These are phyloP conservation scores for Callocephalon fimbriatum DNA, from an alignment of 2,113 vertebrate species.

Conservation along the genomic window DNA sequence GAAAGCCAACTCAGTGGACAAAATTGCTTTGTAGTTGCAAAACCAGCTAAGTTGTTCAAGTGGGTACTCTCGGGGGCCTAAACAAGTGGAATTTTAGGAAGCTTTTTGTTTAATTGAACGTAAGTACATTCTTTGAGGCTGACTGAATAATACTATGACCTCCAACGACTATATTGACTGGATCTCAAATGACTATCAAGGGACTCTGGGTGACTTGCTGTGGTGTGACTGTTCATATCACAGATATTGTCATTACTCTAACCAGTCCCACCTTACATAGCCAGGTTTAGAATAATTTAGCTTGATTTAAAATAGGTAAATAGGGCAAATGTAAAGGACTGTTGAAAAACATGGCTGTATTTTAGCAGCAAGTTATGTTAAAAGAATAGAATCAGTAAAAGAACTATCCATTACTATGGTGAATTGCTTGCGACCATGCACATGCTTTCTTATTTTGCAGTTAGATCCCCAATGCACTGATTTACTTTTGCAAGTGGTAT, in stretches of 20 bases:
- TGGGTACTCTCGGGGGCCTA: not conserved
- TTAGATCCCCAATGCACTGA: not conserved
- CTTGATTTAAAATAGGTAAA: not conserved
- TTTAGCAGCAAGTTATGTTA: not conserved
- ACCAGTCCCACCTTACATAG: not conserved
- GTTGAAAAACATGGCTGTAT: not conserved
- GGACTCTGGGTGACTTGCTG: not conserved
- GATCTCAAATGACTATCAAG: not conserved
- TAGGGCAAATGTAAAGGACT: not conserved
- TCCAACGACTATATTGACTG: not conserved
- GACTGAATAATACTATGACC: not conserved
- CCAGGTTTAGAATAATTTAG: not conserved
- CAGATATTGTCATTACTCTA: not conserved
- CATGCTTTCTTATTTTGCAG: not conserved
- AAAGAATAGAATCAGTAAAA: not conserved
- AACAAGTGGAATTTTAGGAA: not conserved
- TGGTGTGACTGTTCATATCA: not conserved
- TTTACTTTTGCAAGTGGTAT: not conserved
- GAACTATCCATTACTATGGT: not conserved
- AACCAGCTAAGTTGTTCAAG: not conserved
- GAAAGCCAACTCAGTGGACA: not conserved
- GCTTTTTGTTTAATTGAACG: not conserved
- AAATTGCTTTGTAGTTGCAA: not conserved
- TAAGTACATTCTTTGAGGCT: not conserved
- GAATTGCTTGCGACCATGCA: not conserved